These are phyloP conservation scores for Geococcyx californianus DNA, from an alignment of 2,113 vertebrate genomes.

Conservation along the genomic window DNA sequence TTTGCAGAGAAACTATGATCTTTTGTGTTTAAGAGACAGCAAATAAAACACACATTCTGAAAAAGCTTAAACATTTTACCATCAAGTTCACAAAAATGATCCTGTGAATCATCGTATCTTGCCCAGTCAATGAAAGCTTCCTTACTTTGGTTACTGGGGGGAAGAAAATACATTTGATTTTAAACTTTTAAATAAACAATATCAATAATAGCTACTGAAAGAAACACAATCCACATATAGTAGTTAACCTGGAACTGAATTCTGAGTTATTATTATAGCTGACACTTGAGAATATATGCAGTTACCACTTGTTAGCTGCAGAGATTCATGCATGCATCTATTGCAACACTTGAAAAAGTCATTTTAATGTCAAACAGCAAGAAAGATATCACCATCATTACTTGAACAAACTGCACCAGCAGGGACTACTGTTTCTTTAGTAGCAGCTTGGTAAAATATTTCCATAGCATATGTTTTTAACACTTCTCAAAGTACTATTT, in stretches of 20 bases:
- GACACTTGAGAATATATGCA: not conserved
- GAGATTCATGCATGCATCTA: not conserved
- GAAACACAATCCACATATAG: not conserved
- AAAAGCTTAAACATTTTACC: constrained; percentile 78
- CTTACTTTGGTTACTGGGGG: constrained; percentile 90
- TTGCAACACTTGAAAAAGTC: not conserved
- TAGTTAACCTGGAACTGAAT: not conserved
- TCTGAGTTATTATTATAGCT: not conserved
- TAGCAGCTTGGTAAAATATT: not conserved
- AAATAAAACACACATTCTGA: constrained; percentile 12
- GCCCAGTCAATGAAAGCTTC: constrained; percentile 97
- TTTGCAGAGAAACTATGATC: not conserved
- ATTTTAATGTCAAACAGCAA: not conserved
- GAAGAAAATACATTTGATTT: not conserved
- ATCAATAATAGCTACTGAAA: not conserved
- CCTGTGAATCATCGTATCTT: constrained; percentile 95
- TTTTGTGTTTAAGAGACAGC: not conserved
- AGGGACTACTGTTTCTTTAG: not conserved
- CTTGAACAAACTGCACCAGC: not conserved
- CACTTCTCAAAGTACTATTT: not conserved
- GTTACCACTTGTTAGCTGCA: not conserved
- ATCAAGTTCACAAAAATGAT: constrained; percentile 96
- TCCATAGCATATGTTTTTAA: not conserved
- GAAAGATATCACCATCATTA: not conserved
- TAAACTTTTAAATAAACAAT: not conserved